Evolutionary conservation across 2,113 vertebrate species (phyloP).

Genomic region (Laterallus jamaicensis): DNA sequence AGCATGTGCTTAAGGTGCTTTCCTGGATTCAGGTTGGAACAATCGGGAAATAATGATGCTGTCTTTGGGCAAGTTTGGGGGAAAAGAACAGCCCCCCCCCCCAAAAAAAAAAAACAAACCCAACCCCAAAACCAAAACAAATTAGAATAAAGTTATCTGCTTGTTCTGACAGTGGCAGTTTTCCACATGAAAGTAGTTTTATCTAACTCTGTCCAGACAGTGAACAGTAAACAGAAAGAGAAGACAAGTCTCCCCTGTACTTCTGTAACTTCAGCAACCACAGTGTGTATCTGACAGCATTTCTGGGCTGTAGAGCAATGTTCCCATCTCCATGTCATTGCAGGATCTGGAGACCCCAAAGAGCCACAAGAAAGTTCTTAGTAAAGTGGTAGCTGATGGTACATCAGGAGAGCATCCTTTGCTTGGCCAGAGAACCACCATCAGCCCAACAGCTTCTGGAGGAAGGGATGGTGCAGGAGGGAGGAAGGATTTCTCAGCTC

Average conservation of each 20-base stretch:
- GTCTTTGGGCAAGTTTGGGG: not conserved
- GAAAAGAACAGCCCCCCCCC: too few relatives aligned
- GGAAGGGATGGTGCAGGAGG: not conserved
- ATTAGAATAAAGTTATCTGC: not conserved
- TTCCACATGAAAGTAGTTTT: not conserved
- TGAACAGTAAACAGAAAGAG: not conserved
- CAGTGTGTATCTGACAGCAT: not conserved
- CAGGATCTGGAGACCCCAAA: not conserved
- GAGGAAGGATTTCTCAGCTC: not conserved
- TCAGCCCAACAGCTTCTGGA: not conserved
- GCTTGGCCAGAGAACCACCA: not conserved
- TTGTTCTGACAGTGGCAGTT: not conserved
- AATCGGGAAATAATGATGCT: not conserved
- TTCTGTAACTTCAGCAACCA: not conserved
- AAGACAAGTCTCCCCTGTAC: not conserved
- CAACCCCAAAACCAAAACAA: too few relatives aligned
- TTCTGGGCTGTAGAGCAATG: not conserved
- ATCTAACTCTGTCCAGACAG: not conserved
- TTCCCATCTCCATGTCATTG: not conserved
- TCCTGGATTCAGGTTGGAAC: not conserved
- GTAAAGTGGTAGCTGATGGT: not conserved
- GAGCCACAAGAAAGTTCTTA: not conserved
- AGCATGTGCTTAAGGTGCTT: constrained; percentile 14
- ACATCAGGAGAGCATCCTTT: not conserved
- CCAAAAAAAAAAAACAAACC: not conserved